Base-by-base conservation (phyloP, 2,888 invertebrate species). In the Geotrupes spiniger region DNA sequence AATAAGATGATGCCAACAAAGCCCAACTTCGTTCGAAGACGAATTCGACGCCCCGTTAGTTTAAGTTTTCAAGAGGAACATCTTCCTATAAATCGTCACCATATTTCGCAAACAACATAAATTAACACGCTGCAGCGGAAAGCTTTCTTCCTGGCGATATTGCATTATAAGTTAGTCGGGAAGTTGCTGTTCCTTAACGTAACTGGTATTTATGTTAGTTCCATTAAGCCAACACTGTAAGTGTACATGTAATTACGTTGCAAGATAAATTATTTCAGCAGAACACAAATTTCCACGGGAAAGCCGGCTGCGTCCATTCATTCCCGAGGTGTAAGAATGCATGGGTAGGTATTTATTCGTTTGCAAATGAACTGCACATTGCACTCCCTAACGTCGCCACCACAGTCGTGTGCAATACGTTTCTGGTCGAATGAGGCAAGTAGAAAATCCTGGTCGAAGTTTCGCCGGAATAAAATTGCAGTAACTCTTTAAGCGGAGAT, bases 201-300 rank as follows among this genome's bases (percentile, higher is more conserved):
- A 40, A 41, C 46, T 29, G 46, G 46, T 46, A 46, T 46, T 46
- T 46, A 46, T 40, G 46, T 41, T 41, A 46, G 40, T 36, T 46
- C 46, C 46, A 46, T 46, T 46, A 46, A 46, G 33, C 46, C 40
- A 46, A 46, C 41, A 36, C 41, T 36, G 46, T 46, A 46, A 46
- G 46, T 46, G 46, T 36, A 36, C 36, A 36, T 11, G 46, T 40
- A 46, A 46, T 46, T 46, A 46, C 40, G 36, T 42, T 26, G 31
- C 25, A 15, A 43, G 31, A 49, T 49, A 49, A 49, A 49, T 49
- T 49, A 49, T 49, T 42, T 42, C 42, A 42, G 39, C 48, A 29
- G 43, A 37, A 39, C 48, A 43, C 43, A 43, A 43, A 49, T 49
- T 46, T 49, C 43, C 46, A 25, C 41, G 21, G 28, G 38, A 38